phyloP scores from a whole-genome alignment of 2,797 vertebrate species.

The Lateolabrax maculatus region DNA sequence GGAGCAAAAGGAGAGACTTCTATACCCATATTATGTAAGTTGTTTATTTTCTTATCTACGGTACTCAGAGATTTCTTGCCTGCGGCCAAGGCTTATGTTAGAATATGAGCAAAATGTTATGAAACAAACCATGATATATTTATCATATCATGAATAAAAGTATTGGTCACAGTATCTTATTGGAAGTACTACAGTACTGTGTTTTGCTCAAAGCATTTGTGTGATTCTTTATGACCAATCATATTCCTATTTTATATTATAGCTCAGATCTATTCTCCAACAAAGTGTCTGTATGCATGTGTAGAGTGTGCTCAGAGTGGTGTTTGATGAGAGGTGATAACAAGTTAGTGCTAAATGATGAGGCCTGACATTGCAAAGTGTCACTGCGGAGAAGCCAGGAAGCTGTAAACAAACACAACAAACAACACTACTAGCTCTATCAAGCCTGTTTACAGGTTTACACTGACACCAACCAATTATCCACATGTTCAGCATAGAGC shows the following conservation, averaged over 20 bases:
- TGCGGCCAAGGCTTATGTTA: background rate
- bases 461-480: background rate
- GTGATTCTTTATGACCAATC: background rate
- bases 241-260: background rate
- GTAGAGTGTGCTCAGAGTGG: background rate
- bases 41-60: background rate
- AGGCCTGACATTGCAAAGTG: conserved; percentile 44
- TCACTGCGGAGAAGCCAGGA: conserved; percentile 23
- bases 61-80: background rate
- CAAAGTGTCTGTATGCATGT: background rate
- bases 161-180: background rate
- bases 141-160: background rate
- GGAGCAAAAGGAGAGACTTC: background rate
- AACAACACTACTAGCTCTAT: conserved; percentile 12
- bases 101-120: background rate
- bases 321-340: conserved; percentile 22
- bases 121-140: background rate
- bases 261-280: background rate
- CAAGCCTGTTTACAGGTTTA: background rate
- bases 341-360: background rate
- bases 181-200: background rate
- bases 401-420: conserved; percentile 22
- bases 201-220: background rate
- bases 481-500: background rate
- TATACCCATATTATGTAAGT: background rate